Percentiles rank a stretch among this genome's conserved stretches.
phyloP scores from a whole-genome alignment of 2,113 vertebrate species.

The Ptilorrhoa leucosticta region DNA sequence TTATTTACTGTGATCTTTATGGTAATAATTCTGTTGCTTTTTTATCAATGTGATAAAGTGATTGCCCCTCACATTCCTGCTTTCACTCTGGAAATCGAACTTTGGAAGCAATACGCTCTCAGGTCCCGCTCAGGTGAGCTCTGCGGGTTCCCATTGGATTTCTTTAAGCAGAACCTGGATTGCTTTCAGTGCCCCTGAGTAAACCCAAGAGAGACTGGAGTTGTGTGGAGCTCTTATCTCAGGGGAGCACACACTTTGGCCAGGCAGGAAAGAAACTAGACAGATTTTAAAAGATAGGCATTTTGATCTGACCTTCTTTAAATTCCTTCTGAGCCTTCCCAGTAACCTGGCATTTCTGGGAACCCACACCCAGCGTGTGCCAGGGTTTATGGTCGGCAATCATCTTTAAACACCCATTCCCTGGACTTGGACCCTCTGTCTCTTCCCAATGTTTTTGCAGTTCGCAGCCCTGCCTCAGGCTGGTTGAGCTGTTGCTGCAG shows the following conservation, averaged over 20 bases:
- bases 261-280: not conserved
- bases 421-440: not conserved
- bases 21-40: not conserved
- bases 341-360: not conserved
- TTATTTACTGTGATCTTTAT: not conserved
- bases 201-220: not conserved
- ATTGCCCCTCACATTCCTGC: not conserved
- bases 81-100: not conserved
- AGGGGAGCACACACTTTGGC: not conserved
- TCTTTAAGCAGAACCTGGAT: not conserved
- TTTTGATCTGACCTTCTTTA: not conserved
- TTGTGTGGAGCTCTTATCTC: not conserved
- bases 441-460: not conserved
- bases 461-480: not conserved
- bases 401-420: not conserved
- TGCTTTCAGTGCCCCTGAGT: not conserved
- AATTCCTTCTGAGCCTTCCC: not conserved
- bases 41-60: not conserved
- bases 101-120: not conserved
- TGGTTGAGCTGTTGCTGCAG: not conserved
- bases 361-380: not conserved
- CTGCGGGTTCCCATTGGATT: not conserved
- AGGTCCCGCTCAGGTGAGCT: not conserved
- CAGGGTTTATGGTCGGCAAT: not conserved
- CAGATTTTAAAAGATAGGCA: not conserved